Evolutionary conservation across 2,888 invertebrate species (phyloP).

Genomic region (Xestia rhomboidea): DNA sequence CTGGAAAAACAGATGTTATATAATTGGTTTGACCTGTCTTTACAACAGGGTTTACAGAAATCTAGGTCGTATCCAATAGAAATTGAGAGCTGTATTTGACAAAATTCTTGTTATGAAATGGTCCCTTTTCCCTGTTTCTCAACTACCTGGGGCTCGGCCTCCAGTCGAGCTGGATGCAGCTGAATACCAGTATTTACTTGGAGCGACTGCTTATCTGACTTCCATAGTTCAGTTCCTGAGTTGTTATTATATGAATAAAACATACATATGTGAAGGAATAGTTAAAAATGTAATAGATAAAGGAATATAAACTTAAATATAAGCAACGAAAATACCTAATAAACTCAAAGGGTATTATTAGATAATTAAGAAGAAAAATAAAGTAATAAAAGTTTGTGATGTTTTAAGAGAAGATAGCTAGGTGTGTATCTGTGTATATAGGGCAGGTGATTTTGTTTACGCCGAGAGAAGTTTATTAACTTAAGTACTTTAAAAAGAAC

Average conservation of each 20-base stretch:
- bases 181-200: neutral
- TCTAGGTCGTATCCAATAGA: neutral
- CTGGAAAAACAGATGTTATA: neutral
- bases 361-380: neutral
- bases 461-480: conserved; percentile 34
- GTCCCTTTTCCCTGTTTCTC: too few relatives aligned
- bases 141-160: neutral
- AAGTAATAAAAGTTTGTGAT: neutral
- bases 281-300: too few relatives aligned
- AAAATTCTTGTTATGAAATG: neutral
- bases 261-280: too few relatives aligned
- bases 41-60: neutral
- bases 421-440: neutral
- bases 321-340: neutral
- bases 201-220: neutral
- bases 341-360: neutral
- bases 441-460: neutral
- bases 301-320: neutral
- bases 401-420: neutral
- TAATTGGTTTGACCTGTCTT: neutral
- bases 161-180: neutral
- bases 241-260: too few relatives aligned
- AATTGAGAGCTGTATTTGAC: neutral
- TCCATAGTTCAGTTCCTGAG: too few relatives aligned
- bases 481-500: conserved; percentile 28